Percentiles rank a stretch among this genome's conserved stretches.
Evolutionary conservation across 2,888 invertebrate genomes (phyloP).

Genomic region (Junonia oenone): DNA sequence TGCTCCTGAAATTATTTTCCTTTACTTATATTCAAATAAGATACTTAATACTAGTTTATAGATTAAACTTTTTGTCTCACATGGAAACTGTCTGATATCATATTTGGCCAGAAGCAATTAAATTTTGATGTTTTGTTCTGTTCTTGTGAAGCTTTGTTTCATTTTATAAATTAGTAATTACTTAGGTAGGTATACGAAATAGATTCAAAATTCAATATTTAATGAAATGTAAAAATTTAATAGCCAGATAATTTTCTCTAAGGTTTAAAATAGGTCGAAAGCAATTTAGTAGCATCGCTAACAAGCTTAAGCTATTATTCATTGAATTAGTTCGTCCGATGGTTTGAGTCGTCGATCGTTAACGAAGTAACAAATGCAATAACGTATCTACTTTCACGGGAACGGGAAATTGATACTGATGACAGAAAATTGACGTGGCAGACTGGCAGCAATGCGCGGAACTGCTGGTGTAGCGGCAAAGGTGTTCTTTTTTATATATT

Average conservation of each 20-base stretch:
- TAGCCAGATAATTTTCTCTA: neutral
- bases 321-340: constrained; percentile 13
- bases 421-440: constrained; percentile 12
- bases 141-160: neutral
- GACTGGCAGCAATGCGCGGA: too few species aligned
- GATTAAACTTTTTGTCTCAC: neutral
- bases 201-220: too few species aligned
- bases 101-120: too few species aligned
- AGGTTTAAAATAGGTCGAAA: constrained; percentile 3
- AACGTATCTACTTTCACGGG: constrained; percentile 8
- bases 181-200: too few species aligned
- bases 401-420: constrained; percentile 22
- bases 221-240: neutral
- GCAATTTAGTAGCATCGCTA: constrained; percentile 3
- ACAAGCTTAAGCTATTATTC: constrained; percentile 11
- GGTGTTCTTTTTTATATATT: too few species aligned
- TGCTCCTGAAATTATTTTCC: constrained; percentile 49
- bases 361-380: constrained; percentile 19
- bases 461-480: too few species aligned
- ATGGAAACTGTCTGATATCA: neutral
- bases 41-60: neutral
- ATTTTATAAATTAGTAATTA: too few species aligned
- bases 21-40: neutral
- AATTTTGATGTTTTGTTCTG: neutral
- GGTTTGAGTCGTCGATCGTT: constrained; percentile 5